Conservation (phyloP, 2,797 vertebrate species). For the Cossypha polioptera region DNA sequence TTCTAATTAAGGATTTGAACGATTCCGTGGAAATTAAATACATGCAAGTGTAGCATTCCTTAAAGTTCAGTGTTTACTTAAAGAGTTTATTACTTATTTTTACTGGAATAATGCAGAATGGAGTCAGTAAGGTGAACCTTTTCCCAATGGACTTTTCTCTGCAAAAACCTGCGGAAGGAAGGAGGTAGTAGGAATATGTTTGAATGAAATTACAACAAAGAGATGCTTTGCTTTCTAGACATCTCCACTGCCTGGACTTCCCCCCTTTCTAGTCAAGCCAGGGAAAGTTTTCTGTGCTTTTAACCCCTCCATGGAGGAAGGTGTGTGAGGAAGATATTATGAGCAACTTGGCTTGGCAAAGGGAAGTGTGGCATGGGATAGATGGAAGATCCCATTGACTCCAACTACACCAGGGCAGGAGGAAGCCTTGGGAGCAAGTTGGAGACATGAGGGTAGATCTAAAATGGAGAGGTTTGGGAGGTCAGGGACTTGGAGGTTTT, state of each 20-base stretch:
- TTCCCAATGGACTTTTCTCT: constrained; percentile 1
- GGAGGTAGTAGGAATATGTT: constrained; percentile 16
- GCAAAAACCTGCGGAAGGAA: constrained; percentile 25
- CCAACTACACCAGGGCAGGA: fast-evolving
- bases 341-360: background rate
- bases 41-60: constrained; percentile 44
- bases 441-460: fast-evolving
- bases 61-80: constrained; percentile 48
- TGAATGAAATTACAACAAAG: constrained; percentile 45
- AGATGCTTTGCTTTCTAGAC: constrained; percentile 27
- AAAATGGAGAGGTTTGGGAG: background rate
- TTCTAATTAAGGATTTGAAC: constrained; percentile 51
- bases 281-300: background rate
- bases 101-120: constrained; percentile 50
- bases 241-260: background rate
- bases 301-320: background rate
- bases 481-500: background rate
- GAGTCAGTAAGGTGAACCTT: constrained; percentile 45
- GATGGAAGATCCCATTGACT: background rate
- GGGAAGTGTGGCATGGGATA: background rate
- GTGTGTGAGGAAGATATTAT: background rate
- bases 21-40: constrained; percentile 55
- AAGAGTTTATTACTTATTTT: constrained; percentile 66
- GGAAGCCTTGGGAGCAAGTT: background rate
- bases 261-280: background rate